Evolutionary conservation across 2,113 vertebrate genomes (phyloP).

Genomic region (Vulpes vulpes): DNA sequence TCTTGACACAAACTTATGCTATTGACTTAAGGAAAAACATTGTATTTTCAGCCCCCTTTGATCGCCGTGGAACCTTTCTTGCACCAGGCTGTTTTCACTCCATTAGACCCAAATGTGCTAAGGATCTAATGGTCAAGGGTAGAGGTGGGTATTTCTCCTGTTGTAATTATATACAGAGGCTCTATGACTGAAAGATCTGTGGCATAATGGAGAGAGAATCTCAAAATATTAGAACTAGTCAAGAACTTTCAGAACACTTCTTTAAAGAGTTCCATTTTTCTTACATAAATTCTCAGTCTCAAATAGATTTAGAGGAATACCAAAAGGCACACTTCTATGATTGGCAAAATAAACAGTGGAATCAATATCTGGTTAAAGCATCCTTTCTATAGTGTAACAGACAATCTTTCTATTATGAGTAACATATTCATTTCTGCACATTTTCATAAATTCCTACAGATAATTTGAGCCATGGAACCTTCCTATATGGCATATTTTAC

Average conservation of each 20-base stretch:
- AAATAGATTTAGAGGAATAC: neutral
- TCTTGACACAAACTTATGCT: slow-evolving; percentile 76
- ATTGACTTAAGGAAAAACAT: slow-evolving; percentile 62
- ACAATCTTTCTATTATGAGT: neutral
- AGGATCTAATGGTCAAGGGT: neutral
- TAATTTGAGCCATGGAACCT: neutral
- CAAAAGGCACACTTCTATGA: neutral
- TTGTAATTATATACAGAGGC: slow-evolving; percentile 1
- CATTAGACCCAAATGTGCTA: neutral
- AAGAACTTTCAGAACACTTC: slow-evolving; percentile 29
- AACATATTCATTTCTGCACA: neutral
- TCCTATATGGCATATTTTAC: neutral
- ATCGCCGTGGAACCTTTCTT: slow-evolving; percentile 57
- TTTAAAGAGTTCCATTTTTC: neutral
- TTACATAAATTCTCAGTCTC: neutral
- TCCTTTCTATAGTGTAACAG: neutral
- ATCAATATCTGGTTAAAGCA: neutral
- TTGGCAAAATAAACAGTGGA: neutral
- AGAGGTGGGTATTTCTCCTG: neutral
- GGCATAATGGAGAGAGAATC: neutral
- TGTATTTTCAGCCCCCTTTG: slow-evolving; percentile 58
- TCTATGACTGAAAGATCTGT: neutral
- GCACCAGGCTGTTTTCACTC: neutral
- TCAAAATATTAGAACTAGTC: neutral
- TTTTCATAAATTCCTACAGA: slow-evolving; percentile 3